Evolutionary conservation across 2,888 invertebrate genomes (phyloP).

Genomic region (Carpatolechia fugitivella): DNA sequence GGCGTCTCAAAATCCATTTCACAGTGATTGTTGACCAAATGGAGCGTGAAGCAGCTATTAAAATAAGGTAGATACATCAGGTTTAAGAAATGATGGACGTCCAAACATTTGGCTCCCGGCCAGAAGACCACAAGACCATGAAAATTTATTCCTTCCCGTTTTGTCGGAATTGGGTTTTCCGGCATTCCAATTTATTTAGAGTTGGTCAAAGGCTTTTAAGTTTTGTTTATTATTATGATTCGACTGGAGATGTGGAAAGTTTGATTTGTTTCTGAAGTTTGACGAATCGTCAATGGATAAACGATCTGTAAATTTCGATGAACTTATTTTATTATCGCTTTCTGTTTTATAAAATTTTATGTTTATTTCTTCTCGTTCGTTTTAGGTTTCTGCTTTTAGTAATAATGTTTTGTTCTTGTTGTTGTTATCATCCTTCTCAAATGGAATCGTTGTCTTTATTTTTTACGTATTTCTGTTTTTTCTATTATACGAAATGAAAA

Average conservation of each 20-base stretch:
- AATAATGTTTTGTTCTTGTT: too few species aligned
- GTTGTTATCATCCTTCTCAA: too few species aligned
- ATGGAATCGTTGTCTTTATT: too few species aligned
- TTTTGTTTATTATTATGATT: background rate
- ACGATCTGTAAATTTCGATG: too few species aligned
- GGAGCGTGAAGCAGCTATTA: background rate
- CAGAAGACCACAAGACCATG: background rate
- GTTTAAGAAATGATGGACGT: background rate
- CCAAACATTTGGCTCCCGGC: background rate
- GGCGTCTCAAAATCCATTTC: background rate
- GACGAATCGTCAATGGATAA: background rate
- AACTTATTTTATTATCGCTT: too few species aligned
- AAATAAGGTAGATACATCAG: background rate
- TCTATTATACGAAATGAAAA: too few species aligned
- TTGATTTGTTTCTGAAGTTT: background rate
- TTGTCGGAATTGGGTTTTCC: slow-evolving; percentile 1
- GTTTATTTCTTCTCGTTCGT: too few species aligned
- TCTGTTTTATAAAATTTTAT: too few species aligned
- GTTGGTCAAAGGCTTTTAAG: background rate
- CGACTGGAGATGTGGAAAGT: background rate
- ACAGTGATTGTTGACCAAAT: background rate
- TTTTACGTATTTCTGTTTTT: too few species aligned
- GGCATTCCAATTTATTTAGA: background rate
- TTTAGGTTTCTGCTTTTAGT: too few species aligned
- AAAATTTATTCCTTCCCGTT: background rate